Base-by-base conservation (phyloP, 2,797 vertebrate species). In the Dromococcyx pavoninus region DNA sequence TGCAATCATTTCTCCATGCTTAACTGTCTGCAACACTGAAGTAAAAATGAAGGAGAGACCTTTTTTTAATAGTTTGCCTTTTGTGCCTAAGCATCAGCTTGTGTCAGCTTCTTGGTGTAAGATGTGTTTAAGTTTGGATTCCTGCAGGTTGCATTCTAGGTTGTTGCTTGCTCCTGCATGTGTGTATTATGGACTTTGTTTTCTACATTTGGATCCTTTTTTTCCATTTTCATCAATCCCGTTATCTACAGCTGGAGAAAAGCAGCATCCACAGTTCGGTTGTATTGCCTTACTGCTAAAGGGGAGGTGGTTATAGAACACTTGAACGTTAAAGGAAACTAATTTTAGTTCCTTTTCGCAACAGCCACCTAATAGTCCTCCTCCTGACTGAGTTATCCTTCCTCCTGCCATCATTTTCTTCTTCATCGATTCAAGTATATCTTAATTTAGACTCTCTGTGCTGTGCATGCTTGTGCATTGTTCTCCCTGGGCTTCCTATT, bases 401-500 rank as follows among this genome's bases (percentile, higher is more conserved):
- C 46, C 13, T 80, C 6, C 39, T 91, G 60, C 44, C 32, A 58
- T 80, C 4, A 13, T 67, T 72, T 86, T 78, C 50, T 74, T 56
- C 4, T 6, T 30, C n/a, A n/a, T 44, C 1, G 4, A 3, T 92
- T 58, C n/a, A 17, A 22, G 1, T 18, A 0, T 9, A 35, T 58
- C 86, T 69, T 37, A 46, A 46, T 70, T 46, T 33, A 60, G 53
- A 19, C 17, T 54, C 46, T 35, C 30, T 10, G 4, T 79, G 17
- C 50, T 69, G 32, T 71, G 39, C 8, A 11, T n/a, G 60, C 16
- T 85, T 33, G 5, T 5, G n/a, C 61, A 11, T 77, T 88, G 56
- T 62, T 77, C 69, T 85, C 33, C 28, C 35, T n/a, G 48, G 64
- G 60, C 51, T 89, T 70, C 74, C 76, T 73, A 32, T 3, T 21